These are phyloP conservation scores for Dugesia japonica DNA, from an alignment of 2,888 invertebrate species.

Conservation along the genomic window DNA sequence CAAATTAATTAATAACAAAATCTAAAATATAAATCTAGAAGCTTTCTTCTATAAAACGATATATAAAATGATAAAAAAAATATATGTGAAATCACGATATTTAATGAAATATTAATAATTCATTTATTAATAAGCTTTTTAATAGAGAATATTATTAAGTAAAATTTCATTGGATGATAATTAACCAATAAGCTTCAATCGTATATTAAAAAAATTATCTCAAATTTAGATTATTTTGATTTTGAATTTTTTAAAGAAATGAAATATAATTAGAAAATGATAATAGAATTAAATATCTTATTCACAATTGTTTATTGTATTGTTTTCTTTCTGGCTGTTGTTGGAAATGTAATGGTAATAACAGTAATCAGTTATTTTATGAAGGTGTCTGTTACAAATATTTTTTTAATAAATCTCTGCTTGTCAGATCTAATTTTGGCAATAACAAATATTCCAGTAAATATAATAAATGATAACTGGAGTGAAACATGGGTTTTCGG, in stretches of 20 bases:
- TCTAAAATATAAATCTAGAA: no score
- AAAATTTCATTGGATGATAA: background rate
- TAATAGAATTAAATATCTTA: conserved; percentile 7
- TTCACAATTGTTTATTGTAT: conserved; percentile 24
- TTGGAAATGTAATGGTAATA: conserved; percentile 21
- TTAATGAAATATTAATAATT: no score
- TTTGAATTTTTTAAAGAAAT: background rate
- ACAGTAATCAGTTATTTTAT: background rate
- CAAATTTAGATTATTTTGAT: background rate
- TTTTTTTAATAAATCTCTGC: conserved; percentile 25
- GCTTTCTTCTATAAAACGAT: no score
- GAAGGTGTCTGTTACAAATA: conserved; percentile 10
- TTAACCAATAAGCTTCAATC: background rate
- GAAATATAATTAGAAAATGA: background rate
- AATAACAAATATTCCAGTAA: conserved; percentile 22
- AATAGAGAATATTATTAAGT: no score
- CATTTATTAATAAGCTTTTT: no score
- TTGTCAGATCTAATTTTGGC: conserved; percentile 17
- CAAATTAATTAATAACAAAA: no score
- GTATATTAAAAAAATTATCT: background rate
- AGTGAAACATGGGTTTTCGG: conserved; percentile 17
- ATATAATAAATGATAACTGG: conserved; percentile 24
- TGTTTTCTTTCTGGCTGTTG: conserved; percentile 15
- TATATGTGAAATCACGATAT: no score
- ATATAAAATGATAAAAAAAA: no score